Evolutionary conservation across 2,888 invertebrate species (phyloP).

Genomic region (Heliconius ismenius): DNA sequence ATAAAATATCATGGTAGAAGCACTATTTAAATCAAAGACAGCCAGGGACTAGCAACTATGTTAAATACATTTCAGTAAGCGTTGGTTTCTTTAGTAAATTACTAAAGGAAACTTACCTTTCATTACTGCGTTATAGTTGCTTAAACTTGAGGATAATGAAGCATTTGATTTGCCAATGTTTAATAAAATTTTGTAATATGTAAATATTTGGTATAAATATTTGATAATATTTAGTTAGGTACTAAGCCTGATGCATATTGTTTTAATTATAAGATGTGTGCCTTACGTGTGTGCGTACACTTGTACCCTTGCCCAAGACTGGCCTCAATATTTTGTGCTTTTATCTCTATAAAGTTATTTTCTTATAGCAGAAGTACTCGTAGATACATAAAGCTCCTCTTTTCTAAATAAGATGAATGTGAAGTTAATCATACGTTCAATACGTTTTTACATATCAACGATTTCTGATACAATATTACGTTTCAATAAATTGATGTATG

Average conservation of each 20-base stretch:
- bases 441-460: conserved; percentile 13
- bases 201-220: too few relatives aligned
- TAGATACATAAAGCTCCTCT: not conserved
- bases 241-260: too few relatives aligned
- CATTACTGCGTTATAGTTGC: not conserved
- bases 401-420: conserved; percentile 1
- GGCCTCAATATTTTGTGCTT: not conserved
- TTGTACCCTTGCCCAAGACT: too few relatives aligned
- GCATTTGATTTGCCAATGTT: not conserved
- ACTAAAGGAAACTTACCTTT: not conserved
- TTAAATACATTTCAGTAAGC: conserved; percentile 4
- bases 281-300: too few relatives aligned
- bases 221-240: too few relatives aligned
- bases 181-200: not conserved
- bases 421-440: conserved; percentile 19
- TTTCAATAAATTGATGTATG: conserved; percentile 12
- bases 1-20: not conserved
- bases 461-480: conserved; percentile 13
- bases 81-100: not conserved
- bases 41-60: not conserved
- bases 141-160: not conserved
- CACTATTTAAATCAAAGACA: not conserved
- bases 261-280: too few relatives aligned
- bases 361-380: not conserved
- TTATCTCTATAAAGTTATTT: not conserved